Conservation (phyloP, 2,888 invertebrate species). For the Polylopha cassiicola region DNA sequence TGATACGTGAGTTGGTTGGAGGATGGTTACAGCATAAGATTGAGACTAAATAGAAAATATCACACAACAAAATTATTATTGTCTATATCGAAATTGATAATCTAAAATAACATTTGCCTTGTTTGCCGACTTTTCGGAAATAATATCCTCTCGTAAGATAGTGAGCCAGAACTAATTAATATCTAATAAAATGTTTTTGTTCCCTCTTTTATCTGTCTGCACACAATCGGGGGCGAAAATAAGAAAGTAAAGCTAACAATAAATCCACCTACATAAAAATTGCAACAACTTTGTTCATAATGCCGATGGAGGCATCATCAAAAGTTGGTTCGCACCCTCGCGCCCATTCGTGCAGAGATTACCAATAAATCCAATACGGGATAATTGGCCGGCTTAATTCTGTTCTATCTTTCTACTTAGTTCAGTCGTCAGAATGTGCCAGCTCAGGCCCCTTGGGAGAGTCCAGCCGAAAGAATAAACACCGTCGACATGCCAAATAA, state of each 20-base stretch:
- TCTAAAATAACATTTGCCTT: too few relatives aligned
- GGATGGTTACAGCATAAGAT: too few relatives aligned
- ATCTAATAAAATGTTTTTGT: slow-evolving; percentile 59
- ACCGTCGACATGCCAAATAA: slow-evolving; percentile 51
- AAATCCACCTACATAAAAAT: slow-evolving; percentile 75
- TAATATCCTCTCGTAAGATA: too few relatives aligned
- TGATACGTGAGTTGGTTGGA: too few relatives aligned
- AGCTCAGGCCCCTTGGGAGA: slow-evolving; percentile 72
- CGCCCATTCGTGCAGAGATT: slow-evolving; percentile 77
- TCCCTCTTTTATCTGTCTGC: slow-evolving; percentile 63
- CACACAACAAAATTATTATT: too few relatives aligned
- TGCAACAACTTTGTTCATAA: slow-evolving; percentile 76
- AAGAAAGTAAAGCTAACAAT: slow-evolving; percentile 66
- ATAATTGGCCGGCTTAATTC: slow-evolving; percentile 78
- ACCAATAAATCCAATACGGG: slow-evolving; percentile 79
- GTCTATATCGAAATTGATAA: too few relatives aligned
- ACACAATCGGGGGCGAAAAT: slow-evolving; percentile 63
- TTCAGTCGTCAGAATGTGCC: slow-evolving; percentile 78
- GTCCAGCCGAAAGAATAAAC: slow-evolving; percentile 66
- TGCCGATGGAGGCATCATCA: slow-evolving; percentile 75
- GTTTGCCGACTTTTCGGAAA: too few relatives aligned
- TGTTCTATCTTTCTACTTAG: slow-evolving; percentile 78
- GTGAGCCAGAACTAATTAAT: slow-evolving; percentile 61
- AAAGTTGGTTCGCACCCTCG: slow-evolving; percentile 77
- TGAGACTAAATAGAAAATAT: too few relatives aligned